Base-by-base conservation (phyloP, 2,113 vertebrate genomes). In the Urocynchramus pylzowi region DNA sequence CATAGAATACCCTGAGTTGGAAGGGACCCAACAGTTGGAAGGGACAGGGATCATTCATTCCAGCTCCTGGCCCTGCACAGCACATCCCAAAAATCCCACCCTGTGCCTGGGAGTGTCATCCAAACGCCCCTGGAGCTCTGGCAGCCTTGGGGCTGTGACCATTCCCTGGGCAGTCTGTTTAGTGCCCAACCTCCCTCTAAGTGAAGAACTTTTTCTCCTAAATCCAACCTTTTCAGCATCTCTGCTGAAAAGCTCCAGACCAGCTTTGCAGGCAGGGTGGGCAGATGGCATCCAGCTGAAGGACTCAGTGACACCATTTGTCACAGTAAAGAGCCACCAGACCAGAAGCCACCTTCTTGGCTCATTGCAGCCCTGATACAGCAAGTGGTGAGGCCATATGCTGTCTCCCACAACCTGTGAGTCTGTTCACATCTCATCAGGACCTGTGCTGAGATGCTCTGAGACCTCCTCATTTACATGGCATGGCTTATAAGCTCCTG, bases 201-300 rank as follows among this genome's bases (percentile, higher is more conserved):
- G 3, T 2, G 18, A 56, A 33, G 37, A 70, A 56, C 6, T 10
- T 70, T 49, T 70, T 33, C 64, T 33, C 64, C 49, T 28, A 54
- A 56, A 70, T 33, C 15, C 56, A 90, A 33, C 26, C 35, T 84
- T 86, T 75, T 35, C 28, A 75, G 27, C 31, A 45, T 26, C 57
- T 90, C 60, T 70, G 64, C 63, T 95, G 83, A 90, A 93, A 70
- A 94, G 8, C 64, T 87, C 64, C 69, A 74, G 86, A 84, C 3
- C 42, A 63, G 68, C 63, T 88, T 80, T 44, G 18, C 76, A 81
- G 78, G 47, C 1, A 0, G 45, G n/a, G 6, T 16, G 64, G 59
- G 83, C 89, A 89, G 89, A 90, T 63, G 70, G 75, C 63, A 92
- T 57, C 71, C 79, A 88, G 67, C 45, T 90, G 92, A 94, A 93